Conservation (phyloP, 2,888 invertebrate genomes). For the Drosophila longiperda region DNA sequence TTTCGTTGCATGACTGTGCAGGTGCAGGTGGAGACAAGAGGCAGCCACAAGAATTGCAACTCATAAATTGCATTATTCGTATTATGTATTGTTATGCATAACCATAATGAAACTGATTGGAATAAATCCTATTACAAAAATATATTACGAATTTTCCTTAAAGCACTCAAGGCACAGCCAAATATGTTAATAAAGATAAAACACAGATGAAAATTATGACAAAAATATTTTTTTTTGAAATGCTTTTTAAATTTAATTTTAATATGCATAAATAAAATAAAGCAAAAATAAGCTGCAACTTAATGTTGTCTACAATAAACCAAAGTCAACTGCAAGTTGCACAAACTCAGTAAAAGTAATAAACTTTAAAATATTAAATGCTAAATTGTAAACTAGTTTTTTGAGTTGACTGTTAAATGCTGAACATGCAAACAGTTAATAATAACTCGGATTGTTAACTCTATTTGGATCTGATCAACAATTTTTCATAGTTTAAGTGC, state of each 20-base stretch:
- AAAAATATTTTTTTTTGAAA: not conserved
- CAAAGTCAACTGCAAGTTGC: not conserved
- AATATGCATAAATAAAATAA: not conserved
- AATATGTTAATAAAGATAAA: not conserved
- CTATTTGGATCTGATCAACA: not conserved
- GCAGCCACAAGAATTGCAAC: conserved; percentile 57
- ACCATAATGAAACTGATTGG: conserved; percentile 59
- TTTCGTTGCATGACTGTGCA: not conserved
- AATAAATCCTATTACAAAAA: conserved; percentile 47
- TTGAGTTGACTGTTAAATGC: not conserved
- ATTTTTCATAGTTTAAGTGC: conserved; percentile 7
- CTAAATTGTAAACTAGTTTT: not conserved
- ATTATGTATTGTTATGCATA: conserved; percentile 53
- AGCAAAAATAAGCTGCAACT: not conserved
- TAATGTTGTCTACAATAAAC: not conserved
- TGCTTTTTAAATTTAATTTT: not conserved
- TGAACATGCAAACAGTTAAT: not conserved
- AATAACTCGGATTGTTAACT: not conserved
- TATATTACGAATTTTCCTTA: conserved; percentile 20
- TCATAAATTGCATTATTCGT: conserved; percentile 63
- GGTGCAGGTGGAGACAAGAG: conserved; percentile 12
- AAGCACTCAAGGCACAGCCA: conserved; percentile 1
- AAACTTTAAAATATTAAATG: not conserved
- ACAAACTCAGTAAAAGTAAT: not conserved
- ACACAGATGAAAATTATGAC: too few relatives aligned